Conservation (phyloP, 2,888 invertebrate species). For the Tinea pellionella region DNA sequence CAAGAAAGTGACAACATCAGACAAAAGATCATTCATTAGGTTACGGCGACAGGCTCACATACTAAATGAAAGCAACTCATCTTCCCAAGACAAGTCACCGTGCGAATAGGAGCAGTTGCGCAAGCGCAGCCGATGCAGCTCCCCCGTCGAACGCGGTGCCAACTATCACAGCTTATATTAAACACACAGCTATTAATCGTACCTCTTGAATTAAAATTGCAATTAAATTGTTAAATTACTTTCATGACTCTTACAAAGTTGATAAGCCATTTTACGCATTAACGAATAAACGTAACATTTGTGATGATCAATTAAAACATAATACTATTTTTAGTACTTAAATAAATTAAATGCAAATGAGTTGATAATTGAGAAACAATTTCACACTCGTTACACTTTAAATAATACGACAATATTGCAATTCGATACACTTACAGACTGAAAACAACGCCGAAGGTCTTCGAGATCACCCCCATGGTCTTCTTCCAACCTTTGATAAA, state of each 20-base stretch:
- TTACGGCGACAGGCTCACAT: not conserved
- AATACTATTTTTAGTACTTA: not conserved
- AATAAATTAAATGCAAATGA: not conserved
- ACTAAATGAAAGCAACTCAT: conserved; percentile 1
- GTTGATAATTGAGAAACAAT: not conserved
- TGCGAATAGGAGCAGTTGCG: conserved; percentile 58
- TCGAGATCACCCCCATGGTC: conserved; percentile 81
- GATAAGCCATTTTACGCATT: not conserved
- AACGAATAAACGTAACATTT: not conserved
- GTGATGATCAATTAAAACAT: not conserved
- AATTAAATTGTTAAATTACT: not conserved
- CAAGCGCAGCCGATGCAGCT: conserved; percentile 29
- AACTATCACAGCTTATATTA: conserved; percentile 18
- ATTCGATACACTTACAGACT: conserved; percentile 75
- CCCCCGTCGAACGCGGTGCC: conserved; percentile 5
- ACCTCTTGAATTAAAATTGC: not conserved
- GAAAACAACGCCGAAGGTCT: conserved; percentile 82
- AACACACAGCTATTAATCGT: not conserved
- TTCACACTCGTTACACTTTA: not conserved
- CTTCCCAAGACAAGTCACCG: conserved; percentile 24
- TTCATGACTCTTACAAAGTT: not conserved
- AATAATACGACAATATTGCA: not conserved
- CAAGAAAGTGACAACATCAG: conserved; percentile 1
- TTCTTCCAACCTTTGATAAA: conserved; percentile 65
- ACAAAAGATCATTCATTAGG: conserved; percentile 7